These are phyloP conservation scores for Cistogaster globosa DNA, from an alignment of 2,888 invertebrate genomes.

Conservation along the genomic window DNA sequence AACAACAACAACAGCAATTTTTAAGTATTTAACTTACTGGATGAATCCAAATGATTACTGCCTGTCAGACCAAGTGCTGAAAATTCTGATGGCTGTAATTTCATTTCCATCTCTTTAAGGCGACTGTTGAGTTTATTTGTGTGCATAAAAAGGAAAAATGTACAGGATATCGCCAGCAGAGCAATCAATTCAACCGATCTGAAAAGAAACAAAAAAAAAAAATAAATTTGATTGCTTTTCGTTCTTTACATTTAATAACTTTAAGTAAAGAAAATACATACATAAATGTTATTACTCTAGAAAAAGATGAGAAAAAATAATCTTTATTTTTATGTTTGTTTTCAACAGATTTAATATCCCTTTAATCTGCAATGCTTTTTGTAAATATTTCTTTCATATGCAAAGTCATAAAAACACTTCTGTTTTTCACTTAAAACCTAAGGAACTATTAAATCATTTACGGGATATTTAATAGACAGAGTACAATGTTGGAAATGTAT, in stretches of 20 bases:
- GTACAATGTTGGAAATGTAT: too few species aligned
- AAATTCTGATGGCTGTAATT: conserved; percentile 87
- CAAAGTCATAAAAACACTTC: too few species aligned
- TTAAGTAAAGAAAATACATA: not conserved
- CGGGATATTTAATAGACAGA: too few species aligned
- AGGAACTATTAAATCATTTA: too few species aligned
- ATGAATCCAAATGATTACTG: conserved; percentile 81
- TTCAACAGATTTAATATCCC: too few species aligned
- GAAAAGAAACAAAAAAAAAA: conserved; percentile 78
- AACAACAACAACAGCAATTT: conserved; percentile 34
- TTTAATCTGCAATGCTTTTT: too few species aligned
- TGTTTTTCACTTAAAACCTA: too few species aligned
- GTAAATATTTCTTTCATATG: too few species aligned
- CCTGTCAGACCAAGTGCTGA: conserved; percentile 82
- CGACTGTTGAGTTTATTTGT: conserved; percentile 92
- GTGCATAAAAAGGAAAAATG: conserved; percentile 92
- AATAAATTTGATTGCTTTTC: conserved; percentile 26
- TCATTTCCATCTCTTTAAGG: conserved; percentile 91
- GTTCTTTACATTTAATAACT: not conserved
- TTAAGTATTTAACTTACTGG: conserved; percentile 79
- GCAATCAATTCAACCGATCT: conserved; percentile 94
- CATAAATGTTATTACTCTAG: not conserved
- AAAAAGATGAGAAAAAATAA: too few species aligned
- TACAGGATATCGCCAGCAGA: conserved; percentile 91
- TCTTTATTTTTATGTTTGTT: too few species aligned